Conservation (phyloP, 2,113 vertebrate species). For the Theropithecus gelada region DNA sequence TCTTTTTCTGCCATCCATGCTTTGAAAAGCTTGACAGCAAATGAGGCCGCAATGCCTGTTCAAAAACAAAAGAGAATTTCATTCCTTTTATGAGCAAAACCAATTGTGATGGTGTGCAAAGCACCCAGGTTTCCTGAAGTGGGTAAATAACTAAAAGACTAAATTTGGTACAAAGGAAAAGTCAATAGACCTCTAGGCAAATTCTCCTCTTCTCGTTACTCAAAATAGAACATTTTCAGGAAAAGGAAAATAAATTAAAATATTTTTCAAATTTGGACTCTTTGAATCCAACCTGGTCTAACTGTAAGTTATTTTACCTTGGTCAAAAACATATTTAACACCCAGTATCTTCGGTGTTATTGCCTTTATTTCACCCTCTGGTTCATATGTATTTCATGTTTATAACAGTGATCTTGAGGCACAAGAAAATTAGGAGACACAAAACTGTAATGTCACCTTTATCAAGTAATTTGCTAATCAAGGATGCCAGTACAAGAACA, state of each 20-base stretch:
- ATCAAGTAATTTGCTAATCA: neutral
- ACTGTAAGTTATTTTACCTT: neutral
- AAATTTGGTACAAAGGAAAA: neutral
- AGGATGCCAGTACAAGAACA: neutral
- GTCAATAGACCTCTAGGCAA: neutral
- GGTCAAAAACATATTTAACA: neutral
- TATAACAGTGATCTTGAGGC: neutral
- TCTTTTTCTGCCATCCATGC: constrained; percentile 96
- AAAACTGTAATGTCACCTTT: neutral
- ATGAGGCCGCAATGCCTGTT: constrained; percentile 93
- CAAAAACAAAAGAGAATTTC: constrained; percentile 11
- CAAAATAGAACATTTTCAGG: neutral
- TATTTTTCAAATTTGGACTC: neutral
- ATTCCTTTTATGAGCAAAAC: neutral
- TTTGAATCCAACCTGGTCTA: neutral
- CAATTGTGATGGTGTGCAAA: neutral
- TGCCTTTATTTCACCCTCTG: neutral
- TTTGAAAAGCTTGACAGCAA: constrained; percentile 96
- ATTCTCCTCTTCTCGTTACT: neutral
- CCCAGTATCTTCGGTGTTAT: neutral
- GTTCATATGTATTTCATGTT: neutral
- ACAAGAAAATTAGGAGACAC: neutral
- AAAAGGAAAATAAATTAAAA: neutral
- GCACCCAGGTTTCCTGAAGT: neutral
- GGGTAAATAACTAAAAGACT: neutral